A percentile compares a stretch with the other conserved stretches of the same genome.
phyloP scores from a whole-genome alignment of 2,113 vertebrate species.

The Piaya cayana region DNA sequence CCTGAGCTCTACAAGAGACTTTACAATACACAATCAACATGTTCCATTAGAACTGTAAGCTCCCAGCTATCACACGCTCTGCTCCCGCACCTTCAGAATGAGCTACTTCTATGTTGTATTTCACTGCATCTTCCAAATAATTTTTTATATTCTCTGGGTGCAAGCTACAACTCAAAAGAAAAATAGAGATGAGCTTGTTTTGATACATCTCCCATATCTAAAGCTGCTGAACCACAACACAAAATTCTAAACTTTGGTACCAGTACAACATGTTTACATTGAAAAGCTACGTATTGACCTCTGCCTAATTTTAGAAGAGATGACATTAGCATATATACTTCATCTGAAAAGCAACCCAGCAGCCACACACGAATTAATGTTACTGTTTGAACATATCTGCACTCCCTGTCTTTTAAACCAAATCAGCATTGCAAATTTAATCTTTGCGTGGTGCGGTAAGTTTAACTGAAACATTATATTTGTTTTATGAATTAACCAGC shows the following conservation, averaged over 20 bases:
- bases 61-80: not conserved
- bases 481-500: not conserved
- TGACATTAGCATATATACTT: not conserved
- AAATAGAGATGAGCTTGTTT: not conserved
- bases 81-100: not conserved
- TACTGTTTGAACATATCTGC: not conserved
- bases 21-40: not conserved
- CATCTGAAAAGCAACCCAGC: not conserved
- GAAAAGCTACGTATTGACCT: not conserved
- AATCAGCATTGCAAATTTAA: not conserved
- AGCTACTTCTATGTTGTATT: not conserved
- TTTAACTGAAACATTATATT: not conserved
- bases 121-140: not conserved
- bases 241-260: not conserved
- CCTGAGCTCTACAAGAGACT: not conserved
- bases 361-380: not conserved
- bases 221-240: not conserved
- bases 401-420: not conserved
- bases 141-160: not conserved
- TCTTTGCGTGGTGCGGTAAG: not conserved
- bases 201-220: not conserved
- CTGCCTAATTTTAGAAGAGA: not conserved
- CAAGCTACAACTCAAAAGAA: not conserved
- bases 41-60: not conserved
- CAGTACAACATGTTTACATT: not conserved